Evolutionary conservation across 2,888 invertebrate species (phyloP), one percentile per base, ranked within the genome.

Genomic region (Xanthia togata): DNA sequence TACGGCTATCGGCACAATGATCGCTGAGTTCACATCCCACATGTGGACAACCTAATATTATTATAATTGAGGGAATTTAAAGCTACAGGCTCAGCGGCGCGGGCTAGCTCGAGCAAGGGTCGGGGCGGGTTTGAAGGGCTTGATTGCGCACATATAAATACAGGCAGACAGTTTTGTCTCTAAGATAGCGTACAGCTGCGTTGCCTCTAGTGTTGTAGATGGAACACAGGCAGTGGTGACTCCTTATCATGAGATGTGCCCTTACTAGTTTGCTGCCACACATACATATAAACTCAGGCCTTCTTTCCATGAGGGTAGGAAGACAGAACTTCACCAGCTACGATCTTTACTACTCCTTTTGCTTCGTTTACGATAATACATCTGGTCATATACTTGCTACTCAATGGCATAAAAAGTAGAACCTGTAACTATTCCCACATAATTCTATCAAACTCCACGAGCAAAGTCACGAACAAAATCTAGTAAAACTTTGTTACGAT

Each of bases 401-500:
- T 31, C 23, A 31, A 31, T 14, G 9, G 47, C 47, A 31, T 53
- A 55, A 53, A 68, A 68, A 35, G 68, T 35, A n/a, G n/a, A 31
- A 47, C 26, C 5, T 57, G 5, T 41, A 41, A 67, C 31, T 14
- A 35, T 44, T 44, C 17, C n/a, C 26, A 47, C 23, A 35, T 35
- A 26, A 55, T 11, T 47, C n/a, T 35, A 35, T 9, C 17, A 55
- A 70, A 81, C 0, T 53, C 9, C 1, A 57, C 31, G 57, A 67
- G 72, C 11, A 68, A 72, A 71, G 11, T 63, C 63, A 11, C 41
- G 4, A 4, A 23, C 11, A 38, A 59, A 73, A 26, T 62, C 53
- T 70, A 70, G 67, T 70, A 8, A 23, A 73, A 60, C 38, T 70
- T 62, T 68, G 64, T 64, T 68, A 74, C 74, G 59, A 81, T 81